phyloP scores from a whole-genome alignment of 2,797 vertebrate species.

The Cheirogaleus major region DNA sequence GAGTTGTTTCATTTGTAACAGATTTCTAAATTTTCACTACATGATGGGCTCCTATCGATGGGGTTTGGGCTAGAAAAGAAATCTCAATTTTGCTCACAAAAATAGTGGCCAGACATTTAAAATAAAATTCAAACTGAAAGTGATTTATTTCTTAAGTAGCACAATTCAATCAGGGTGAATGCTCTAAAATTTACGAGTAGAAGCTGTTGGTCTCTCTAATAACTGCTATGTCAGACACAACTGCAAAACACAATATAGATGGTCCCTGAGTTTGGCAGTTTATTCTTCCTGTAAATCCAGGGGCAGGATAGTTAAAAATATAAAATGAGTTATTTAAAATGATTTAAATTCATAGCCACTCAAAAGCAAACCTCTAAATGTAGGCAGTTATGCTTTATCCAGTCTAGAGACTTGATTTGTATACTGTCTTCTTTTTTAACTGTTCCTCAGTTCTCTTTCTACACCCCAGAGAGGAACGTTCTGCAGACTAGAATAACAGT shows the following conservation, averaged over 20 bases:
- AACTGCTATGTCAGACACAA: background rate
- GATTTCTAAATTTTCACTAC: background rate
- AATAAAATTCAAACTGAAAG: background rate
- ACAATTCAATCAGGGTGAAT: background rate
- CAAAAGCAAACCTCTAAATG: background rate
- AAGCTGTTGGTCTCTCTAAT: background rate
- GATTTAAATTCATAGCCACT: background rate
- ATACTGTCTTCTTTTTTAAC: background rate
- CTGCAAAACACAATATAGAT: background rate
- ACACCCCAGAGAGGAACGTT: background rate
- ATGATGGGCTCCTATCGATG: background rate
- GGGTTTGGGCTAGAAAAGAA: background rate
- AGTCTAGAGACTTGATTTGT: background rate
- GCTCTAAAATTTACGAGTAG: background rate
- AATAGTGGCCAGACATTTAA: background rate
- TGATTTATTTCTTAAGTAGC: conserved; percentile 8
- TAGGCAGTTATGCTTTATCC: background rate
- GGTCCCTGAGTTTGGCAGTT: background rate
- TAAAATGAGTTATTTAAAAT: background rate
- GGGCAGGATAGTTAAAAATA: background rate
- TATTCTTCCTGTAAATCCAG: background rate
- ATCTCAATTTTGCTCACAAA: background rate
- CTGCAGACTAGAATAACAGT: background rate
- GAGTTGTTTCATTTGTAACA: background rate
- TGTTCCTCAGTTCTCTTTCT: background rate